Conservation (phyloP, 2,888 invertebrate genomes). For the Oeneis ivallda region DNA sequence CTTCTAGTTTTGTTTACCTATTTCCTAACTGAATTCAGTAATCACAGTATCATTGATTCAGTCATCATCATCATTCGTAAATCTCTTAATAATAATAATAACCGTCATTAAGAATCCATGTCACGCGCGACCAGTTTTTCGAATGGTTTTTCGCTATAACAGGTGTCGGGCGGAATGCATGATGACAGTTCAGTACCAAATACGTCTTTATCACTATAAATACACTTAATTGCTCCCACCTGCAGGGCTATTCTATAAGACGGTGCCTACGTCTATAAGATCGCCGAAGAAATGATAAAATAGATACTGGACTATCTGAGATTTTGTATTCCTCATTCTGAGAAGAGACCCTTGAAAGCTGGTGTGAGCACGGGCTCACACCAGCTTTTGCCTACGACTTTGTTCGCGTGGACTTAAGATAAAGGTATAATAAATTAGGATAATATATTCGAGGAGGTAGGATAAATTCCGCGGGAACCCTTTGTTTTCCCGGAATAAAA, state of each 20-base stretch:
- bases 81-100: slow-evolving; percentile 30
- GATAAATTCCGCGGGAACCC: too few relatives aligned
- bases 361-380: too few relatives aligned
- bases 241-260: slow-evolving; percentile 1
- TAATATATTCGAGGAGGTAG: too few relatives aligned
- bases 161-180: slow-evolving; percentile 48
- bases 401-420: too few relatives aligned
- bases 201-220: slow-evolving; percentile 55
- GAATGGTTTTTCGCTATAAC: slow-evolving; percentile 46
- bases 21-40: not conserved
- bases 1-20: slow-evolving; percentile 1
- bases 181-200: slow-evolving; percentile 49
- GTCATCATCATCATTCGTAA: slow-evolving; percentile 9
- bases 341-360: too few relatives aligned
- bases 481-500: too few relatives aligned
- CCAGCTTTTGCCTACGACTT: too few relatives aligned
- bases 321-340: not conserved
- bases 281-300: not conserved
- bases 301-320: too few relatives aligned
- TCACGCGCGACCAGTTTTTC: slow-evolving; percentile 39
- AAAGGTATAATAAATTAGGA: too few relatives aligned
- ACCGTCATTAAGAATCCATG: slow-evolving; percentile 39
- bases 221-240: slow-evolving; percentile 53
- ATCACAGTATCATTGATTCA: not conserved
- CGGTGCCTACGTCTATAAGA: not conserved